Base-by-base conservation (phyloP, 2,888 invertebrate genomes). In the Eilema caniola region DNA sequence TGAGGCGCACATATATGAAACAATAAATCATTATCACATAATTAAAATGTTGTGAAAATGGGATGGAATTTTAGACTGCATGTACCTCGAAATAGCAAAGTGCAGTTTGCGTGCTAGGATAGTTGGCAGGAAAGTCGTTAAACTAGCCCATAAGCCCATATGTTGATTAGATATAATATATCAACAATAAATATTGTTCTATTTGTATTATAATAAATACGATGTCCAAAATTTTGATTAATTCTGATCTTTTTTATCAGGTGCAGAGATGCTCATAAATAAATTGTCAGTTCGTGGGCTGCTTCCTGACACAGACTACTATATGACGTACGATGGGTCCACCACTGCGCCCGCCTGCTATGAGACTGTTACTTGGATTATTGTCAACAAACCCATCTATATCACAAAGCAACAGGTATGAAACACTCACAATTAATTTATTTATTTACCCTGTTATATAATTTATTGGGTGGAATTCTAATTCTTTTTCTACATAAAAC, bases 241-340 rank as follows among this genome's bases (percentile, higher is more conserved):
- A 8, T 33, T 31, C 4, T 28, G 20, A 31, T 20, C 4, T 57
- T 24, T 24, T 41, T 24, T n/a, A 59, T 63, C 56, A 98, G 98
- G 98, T 86, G 97, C 98, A 79, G 97, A 97, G 92, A 97, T 97
- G 91, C 97, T 97, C 78, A 97, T 99, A 77, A 97, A 97, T 90
- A 96, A 97, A 84, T 95, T 99, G 84, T 98, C 98, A 62, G 97
- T 99, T 67, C 96, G 98, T 67, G 98, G 98, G 37, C 96, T 99
- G 71, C 95, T 99, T 76, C 99, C 99, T 8, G 98, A 98, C 85
- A 99, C 99, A 63, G 97, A 98, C 89, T 98, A 98, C 95, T 99
- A 99, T 95, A 98, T 99, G 97, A 99, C 99, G 68, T 99, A 99
- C 93, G 99, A 99, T 87, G 99, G 99, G 66, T 99, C 99, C 61